phyloP scores from a whole-genome alignment of 2,113 vertebrate genomes.

The Myrmophylax atrothorax region DNA sequence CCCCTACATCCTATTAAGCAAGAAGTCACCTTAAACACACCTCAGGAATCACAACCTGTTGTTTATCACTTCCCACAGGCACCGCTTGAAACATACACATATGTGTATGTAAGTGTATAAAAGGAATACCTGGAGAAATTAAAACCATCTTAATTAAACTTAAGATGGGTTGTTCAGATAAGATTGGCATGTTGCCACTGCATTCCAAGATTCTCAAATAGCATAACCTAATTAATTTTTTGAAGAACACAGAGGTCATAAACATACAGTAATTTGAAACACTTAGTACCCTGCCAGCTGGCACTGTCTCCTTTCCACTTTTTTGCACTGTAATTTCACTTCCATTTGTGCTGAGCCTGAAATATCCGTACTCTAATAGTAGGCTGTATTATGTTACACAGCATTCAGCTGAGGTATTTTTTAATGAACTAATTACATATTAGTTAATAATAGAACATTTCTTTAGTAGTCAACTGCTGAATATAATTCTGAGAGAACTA shows the following conservation, averaged over 20 bases:
- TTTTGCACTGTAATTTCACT: conserved; percentile 73
- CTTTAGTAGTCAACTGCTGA: conserved; percentile 70
- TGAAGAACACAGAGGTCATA: conserved; percentile 75
- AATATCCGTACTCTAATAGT: conserved; percentile 60
- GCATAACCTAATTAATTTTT: conserved; percentile 82
- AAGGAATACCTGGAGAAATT: conserved; percentile 70
- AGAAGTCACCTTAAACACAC: conserved; percentile 18
- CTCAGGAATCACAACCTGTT: not conserved
- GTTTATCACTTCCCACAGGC: conserved; percentile 70
- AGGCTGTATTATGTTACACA: conserved; percentile 76
- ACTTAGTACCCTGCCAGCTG: conserved; percentile 76
- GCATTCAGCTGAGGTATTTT: conserved; percentile 75
- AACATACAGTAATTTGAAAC: conserved; percentile 80
- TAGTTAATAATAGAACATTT: conserved; percentile 81
- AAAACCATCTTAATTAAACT: conserved; percentile 79
- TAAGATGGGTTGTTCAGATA: conserved; percentile 76
- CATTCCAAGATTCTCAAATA: conserved; percentile 79
- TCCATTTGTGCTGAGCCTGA: conserved; percentile 68
- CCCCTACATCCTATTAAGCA: not conserved
- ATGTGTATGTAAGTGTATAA: not conserved
- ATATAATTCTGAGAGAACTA: conserved; percentile 64
- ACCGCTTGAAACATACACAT: conserved; percentile 41
- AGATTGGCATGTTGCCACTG: conserved; percentile 65
- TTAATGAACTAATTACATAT: conserved; percentile 83
- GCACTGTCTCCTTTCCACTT: conserved; percentile 66